A percentile compares a stretch with the other conserved stretches of the same genome.
These are phyloP conservation scores for Pammene aurita DNA, from an alignment of 2,888 invertebrate genomes.

Conservation along the genomic window DNA sequence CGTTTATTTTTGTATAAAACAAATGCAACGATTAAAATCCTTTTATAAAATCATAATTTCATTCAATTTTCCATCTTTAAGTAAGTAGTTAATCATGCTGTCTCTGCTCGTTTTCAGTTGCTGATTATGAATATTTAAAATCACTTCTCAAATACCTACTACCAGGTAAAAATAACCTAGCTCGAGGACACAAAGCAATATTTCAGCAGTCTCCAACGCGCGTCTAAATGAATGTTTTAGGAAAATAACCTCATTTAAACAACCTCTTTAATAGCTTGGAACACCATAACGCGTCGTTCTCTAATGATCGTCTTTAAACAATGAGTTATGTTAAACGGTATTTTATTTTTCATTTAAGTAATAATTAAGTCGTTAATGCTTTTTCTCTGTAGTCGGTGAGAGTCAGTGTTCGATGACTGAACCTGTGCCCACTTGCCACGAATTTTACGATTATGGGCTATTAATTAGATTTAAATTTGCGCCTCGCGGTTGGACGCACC, in stretches of 20 bases:
- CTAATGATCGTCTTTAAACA: constrained; percentile 58
- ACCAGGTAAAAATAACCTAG: constrained; percentile 37
- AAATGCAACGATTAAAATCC: background rate
- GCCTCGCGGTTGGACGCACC: constrained; percentile 64
- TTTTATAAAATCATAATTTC: background rate
- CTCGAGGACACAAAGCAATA: constrained; percentile 48
- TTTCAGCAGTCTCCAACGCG: constrained; percentile 46
- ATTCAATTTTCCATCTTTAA: background rate
- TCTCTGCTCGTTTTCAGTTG: constrained; percentile 14
- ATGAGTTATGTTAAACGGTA: constrained; percentile 57
- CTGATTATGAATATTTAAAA: constrained; percentile 34
- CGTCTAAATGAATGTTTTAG: constrained; percentile 49
- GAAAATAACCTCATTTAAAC: constrained; percentile 55
- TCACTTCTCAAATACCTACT: constrained; percentile 15
- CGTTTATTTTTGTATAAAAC: no score
- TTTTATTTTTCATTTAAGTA: constrained; percentile 57
- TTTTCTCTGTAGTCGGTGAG: constrained; percentile 46
- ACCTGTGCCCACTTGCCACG: constrained; percentile 15
- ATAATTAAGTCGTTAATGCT: constrained; percentile 61
- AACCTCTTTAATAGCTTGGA: constrained; percentile 51
- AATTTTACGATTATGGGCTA: constrained; percentile 56
- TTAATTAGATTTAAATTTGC: constrained; percentile 73
- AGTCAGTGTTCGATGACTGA: constrained; percentile 24
- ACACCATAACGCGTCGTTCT: constrained; percentile 49
- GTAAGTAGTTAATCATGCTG: background rate